Conservation (phyloP, 2,113 vertebrate genomes). For the Silurus glanis region DNA sequence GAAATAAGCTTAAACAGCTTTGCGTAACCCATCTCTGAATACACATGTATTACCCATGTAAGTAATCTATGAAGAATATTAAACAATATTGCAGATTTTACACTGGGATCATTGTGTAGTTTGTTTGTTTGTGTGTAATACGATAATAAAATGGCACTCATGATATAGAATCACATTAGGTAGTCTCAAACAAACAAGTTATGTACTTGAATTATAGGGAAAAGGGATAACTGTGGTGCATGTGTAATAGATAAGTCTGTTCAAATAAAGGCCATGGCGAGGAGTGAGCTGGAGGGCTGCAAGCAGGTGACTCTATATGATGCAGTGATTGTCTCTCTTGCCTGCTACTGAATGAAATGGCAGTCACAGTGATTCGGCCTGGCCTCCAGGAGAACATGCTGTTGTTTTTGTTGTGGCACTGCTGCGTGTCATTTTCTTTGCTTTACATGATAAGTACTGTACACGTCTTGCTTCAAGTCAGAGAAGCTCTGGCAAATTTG, state of each 20-base stretch:
- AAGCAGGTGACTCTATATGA: neutral
- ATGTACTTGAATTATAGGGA: neutral
- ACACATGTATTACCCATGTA: neutral
- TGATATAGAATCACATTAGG: neutral
- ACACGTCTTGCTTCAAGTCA: neutral
- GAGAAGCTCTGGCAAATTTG: neutral
- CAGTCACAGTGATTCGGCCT: neutral
- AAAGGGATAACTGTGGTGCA: neutral
- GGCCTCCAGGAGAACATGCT: neutral
- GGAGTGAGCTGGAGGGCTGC: neutral
- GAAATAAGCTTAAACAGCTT: neutral
- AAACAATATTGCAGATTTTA: neutral
- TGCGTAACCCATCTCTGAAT: neutral
- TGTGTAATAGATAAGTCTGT: neutral
- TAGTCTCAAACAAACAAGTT: neutral
- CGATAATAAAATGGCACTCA: neutral
- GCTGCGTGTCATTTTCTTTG: neutral
- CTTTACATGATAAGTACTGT: neutral
- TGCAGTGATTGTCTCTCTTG: slow-evolving; percentile 15
- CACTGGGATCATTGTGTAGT: neutral
- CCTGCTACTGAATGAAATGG: neutral
- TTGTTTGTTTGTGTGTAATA: neutral
- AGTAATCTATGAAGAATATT: neutral
- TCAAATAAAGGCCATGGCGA: neutral
- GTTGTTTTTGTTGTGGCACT: neutral